Evolutionary conservation across 2,113 vertebrate genomes (phyloP).

Genomic region (Calonectris borealis): DNA sequence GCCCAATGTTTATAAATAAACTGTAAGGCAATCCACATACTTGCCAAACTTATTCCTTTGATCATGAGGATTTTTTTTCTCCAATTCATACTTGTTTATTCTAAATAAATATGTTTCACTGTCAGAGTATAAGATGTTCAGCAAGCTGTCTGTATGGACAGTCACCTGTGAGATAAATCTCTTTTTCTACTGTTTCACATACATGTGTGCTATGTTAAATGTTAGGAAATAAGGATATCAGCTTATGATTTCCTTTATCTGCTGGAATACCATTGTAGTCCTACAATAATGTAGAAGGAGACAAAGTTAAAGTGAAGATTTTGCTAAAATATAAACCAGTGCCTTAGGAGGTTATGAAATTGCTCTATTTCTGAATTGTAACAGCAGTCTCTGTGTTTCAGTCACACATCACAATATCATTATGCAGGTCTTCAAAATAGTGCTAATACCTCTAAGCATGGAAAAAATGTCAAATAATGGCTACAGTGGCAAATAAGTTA

Average conservation of each 20-base stretch:
- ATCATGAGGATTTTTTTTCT: rapidly evolving
- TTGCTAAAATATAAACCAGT: not conserved
- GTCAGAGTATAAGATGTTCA: not conserved
- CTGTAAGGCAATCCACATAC: not conserved
- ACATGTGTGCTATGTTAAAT: not conserved
- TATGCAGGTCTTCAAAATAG: not conserved
- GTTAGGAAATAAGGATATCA: not conserved
- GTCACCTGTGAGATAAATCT: not conserved
- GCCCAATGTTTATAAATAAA: not conserved
- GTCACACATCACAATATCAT: not conserved
- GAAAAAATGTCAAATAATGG: not conserved
- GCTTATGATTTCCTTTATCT: not conserved
- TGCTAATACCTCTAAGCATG: not conserved
- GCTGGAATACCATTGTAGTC: not conserved
- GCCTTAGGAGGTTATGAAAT: not conserved
- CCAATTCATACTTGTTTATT: not conserved
- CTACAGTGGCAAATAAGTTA: not conserved
- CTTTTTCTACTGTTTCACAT: not conserved
- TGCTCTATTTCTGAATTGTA: not conserved
- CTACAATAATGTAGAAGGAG: not conserved
- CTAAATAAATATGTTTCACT: not conserved
- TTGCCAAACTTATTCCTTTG: not conserved
- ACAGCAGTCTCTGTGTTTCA: not conserved
- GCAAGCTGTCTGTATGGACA: not conserved
- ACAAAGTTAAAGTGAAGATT: not conserved